Evolutionary conservation across 2,888 invertebrate species (phyloP).

Genomic region (Zeuzera pyrina): DNA sequence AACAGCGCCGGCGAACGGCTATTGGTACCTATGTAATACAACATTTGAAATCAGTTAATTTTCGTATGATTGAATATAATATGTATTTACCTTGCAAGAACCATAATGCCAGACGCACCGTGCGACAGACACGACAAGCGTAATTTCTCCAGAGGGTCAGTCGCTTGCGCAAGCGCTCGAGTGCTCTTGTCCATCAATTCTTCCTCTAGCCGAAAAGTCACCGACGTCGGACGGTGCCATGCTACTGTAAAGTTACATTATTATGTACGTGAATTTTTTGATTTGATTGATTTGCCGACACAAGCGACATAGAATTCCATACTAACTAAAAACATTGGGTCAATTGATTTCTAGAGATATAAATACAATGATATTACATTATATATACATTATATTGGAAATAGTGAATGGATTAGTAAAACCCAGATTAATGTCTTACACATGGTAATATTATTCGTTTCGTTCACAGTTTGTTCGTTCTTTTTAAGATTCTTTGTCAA

Average conservation of each 20-base stretch:
- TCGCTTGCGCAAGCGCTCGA: conserved; percentile 77
- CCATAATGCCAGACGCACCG: conserved; percentile 91
- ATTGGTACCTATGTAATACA: neutral
- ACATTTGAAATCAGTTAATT: conserved; percentile 1
- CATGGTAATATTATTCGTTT: no score
- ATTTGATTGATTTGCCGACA: no score
- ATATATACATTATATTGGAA: no score
- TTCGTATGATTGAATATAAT: neutral
- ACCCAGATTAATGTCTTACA: no score
- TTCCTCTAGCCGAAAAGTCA: conserved; percentile 82
- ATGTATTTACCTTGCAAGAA: conserved; percentile 84
- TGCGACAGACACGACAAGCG: conserved; percentile 87
- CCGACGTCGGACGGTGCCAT: conserved; percentile 79
- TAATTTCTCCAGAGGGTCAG: conserved; percentile 87
- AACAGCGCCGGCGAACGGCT: no score
- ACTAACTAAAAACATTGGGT: no score
- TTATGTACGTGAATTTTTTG: conserved; percentile 6
- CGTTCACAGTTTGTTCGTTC: no score
- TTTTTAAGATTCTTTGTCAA: no score
- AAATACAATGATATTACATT: no score
- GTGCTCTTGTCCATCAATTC: conserved; percentile 84
- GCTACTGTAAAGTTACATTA: conserved; percentile 45
- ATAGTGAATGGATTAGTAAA: no score
- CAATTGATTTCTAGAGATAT: no score
- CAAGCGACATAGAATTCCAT: no score